A percentile compares a stretch with the other conserved stretches of the same genome.
These are phyloP conservation scores for Thalassophryne amazonica DNA, from an alignment of 2,797 vertebrate species.

Conservation along the genomic window DNA sequence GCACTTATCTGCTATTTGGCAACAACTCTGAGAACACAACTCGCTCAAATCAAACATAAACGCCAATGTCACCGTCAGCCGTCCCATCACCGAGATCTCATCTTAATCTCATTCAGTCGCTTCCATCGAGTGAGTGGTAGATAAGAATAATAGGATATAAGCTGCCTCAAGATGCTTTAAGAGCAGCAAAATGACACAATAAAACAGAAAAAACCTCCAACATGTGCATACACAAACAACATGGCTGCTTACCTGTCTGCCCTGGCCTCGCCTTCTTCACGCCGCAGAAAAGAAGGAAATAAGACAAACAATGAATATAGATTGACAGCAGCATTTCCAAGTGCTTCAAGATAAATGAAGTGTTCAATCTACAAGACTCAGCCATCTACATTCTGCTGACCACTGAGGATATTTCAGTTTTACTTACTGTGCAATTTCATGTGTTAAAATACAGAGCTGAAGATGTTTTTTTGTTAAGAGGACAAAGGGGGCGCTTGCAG, in stretches of 20 bases:
- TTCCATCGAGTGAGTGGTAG: constrained; percentile 58
- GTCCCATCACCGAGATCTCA: constrained; percentile 39
- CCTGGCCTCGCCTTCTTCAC: constrained; percentile 62
- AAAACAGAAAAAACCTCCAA: constrained; percentile 33
- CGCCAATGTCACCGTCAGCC: constrained; percentile 39
- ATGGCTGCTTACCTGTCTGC: constrained; percentile 67
- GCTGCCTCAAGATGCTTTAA: constrained; percentile 27
- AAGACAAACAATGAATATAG: constrained; percentile 57
- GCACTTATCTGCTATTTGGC: constrained; percentile 44
- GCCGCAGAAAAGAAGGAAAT: constrained; percentile 20
- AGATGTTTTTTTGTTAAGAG: constrained; percentile 38
- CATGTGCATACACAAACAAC: too few species aligned
- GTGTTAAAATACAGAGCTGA: constrained; percentile 50
- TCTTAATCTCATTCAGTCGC: constrained; percentile 59
- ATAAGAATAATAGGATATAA: constrained; percentile 67
- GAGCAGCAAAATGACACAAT: constrained; percentile 43
- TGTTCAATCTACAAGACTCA: constrained; percentile 26
- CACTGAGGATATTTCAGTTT: constrained; percentile 40
- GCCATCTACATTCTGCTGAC: constrained; percentile 57
- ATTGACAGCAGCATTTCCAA: constrained; percentile 41
- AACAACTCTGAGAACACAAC: constrained; percentile 20
- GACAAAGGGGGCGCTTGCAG: constrained; percentile 35
- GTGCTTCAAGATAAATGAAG: constrained; percentile 41
- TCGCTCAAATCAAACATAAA: constrained; percentile 30
- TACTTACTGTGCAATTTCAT: constrained; percentile 66